Conservation (phyloP, 2,888 invertebrate species). For the Brachypalpus laphriformis region DNA sequence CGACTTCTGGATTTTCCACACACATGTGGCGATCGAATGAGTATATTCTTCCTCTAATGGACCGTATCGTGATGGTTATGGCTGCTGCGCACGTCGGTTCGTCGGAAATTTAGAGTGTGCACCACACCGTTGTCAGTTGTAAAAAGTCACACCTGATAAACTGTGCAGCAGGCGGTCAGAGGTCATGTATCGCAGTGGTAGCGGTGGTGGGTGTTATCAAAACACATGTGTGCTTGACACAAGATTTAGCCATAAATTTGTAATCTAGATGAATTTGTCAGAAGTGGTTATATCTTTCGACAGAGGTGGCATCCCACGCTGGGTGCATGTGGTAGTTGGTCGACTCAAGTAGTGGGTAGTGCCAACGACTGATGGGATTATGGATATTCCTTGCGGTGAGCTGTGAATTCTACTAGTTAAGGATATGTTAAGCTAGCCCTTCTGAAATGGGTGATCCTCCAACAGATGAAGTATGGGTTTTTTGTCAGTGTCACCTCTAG, state of each 20-base stretch:
- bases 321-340: background rate
- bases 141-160: slow-evolving; percentile 67
- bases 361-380: no score
- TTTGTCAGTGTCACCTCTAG: no score
- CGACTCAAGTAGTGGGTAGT: no score
- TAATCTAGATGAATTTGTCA: slow-evolving; percentile 67
- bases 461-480: no score
- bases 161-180: slow-evolving; percentile 25
- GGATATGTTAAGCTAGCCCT: no score
- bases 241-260: slow-evolving; percentile 62
- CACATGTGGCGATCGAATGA: slow-evolving; percentile 41
- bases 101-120: slow-evolving; percentile 46
- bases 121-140: slow-evolving; percentile 22
- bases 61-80: slow-evolving; percentile 69
- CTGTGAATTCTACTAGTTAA: no score
- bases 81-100: slow-evolving; percentile 49
- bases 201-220: slow-evolving; percentile 59
- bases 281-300: background rate
- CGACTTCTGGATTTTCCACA: slow-evolving; percentile 34
- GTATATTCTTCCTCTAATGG: slow-evolving; percentile 56
- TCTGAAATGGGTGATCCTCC: no score
- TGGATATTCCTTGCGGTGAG: no score
- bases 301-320: slow-evolving; percentile 7
- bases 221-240: slow-evolving; percentile 19
- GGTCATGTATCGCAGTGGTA: slow-evolving; percentile 3